These are phyloP conservation scores for Parauchenoglanis punctatus DNA, from an alignment of 2,797 vertebrate genomes.

Conservation along the genomic window DNA sequence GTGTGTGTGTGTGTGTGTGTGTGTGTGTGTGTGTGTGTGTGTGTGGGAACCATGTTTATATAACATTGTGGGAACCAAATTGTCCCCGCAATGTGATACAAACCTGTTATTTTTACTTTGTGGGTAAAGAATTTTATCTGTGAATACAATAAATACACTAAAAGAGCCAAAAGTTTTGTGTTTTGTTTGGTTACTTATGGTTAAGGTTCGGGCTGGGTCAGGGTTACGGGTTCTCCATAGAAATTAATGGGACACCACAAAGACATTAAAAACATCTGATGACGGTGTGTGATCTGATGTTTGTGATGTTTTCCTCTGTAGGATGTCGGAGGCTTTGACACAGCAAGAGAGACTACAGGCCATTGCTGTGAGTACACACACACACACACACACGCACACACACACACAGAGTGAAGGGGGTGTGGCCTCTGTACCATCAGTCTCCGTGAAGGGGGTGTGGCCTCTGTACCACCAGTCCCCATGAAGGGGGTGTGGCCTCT, in stretches of 20 bases:
- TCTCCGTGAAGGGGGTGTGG: neutral
- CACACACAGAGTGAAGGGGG: conserved; percentile 13
- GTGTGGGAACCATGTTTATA: neutral
- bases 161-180: no score
- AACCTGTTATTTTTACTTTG: no score
- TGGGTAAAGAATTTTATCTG: no score
- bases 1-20: conserved; percentile 2
- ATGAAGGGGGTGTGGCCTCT: no score
- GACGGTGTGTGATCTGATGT: neutral
- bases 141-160: no score
- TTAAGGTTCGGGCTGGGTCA: no score
- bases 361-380: conserved; percentile 85
- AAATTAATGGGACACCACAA: no score
- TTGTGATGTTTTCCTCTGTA: conserved; percentile 60
- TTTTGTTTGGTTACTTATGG: no score
- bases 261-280: neutral
- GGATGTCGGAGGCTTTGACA: conserved; percentile 83
- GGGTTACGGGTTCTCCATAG: no score
- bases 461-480: neutral
- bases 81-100: no score
- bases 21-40: conserved; percentile 17
- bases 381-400: conserved; percentile 4
- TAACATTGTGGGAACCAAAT: no score
- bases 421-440: neutral
- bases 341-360: conserved; percentile 93